phyloP scores from a whole-genome alignment of 2,888 invertebrate species.

The Agrochola lota region DNA sequence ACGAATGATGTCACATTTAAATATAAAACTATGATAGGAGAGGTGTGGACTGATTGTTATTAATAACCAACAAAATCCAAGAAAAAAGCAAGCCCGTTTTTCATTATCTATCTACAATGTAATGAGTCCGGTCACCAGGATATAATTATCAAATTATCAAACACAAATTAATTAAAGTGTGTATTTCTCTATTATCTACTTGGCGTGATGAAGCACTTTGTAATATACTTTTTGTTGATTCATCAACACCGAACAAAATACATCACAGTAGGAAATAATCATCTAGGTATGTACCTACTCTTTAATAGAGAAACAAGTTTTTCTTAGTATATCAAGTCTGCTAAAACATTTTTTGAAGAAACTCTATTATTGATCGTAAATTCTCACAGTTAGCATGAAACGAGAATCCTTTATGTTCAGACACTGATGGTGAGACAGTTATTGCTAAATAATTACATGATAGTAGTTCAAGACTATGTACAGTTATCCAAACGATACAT shows the following conservation, averaged over 20 bases:
- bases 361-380: constrained; percentile 7
- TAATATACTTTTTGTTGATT: constrained; percentile 16
- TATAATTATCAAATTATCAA: constrained; percentile 19
- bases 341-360: constrained; percentile 15
- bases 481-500: background rate
- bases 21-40: constrained; percentile 60
- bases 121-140: constrained; percentile 4
- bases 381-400: constrained; percentile 29
- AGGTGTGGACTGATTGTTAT: constrained; percentile 53
- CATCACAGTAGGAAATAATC: constrained; percentile 3
- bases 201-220: constrained; percentile 26
- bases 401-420: constrained; percentile 11
- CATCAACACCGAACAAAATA: background rate
- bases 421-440: constrained; percentile 20
- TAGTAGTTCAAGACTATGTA: constrained; percentile 5
- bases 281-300: constrained; percentile 5
- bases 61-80: constrained; percentile 30
- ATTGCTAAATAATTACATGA: constrained; percentile 21
- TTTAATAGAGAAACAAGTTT: background rate
- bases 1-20: constrained; percentile 68
- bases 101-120: background rate
- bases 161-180: constrained; percentile 20
- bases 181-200: constrained; percentile 27
- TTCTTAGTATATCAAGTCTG: background rate
- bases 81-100: constrained; percentile 22